A percentile compares a stretch with the other conserved stretches of the same genome.
Evolutionary conservation across 2,797 vertebrate species (phyloP).

Genomic region (Gorsachius magnificus): DNA sequence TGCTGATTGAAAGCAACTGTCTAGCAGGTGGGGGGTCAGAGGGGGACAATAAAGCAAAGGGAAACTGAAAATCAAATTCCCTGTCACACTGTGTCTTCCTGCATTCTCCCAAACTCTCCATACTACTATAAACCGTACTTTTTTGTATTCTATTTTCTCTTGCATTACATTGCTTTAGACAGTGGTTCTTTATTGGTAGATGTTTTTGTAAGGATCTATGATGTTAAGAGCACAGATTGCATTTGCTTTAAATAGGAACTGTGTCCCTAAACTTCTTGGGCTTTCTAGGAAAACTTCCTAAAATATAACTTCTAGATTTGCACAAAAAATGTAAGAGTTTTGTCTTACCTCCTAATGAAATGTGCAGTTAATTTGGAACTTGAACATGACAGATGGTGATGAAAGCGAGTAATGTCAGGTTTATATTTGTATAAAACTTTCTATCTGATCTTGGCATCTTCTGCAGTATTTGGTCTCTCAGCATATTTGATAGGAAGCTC

Average conservation of each 20-base stretch:
- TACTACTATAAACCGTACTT: background rate
- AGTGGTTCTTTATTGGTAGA: background rate
- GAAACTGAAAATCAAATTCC: background rate
- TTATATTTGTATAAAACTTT: background rate
- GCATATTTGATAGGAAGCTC: background rate
- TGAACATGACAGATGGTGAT: background rate
- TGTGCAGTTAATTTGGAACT: background rate
- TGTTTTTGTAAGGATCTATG: background rate
- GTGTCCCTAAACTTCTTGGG: background rate
- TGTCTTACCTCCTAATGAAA: background rate
- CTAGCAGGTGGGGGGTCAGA: background rate
- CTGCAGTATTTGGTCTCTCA: background rate
- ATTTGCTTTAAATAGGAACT: background rate
- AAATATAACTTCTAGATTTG: background rate
- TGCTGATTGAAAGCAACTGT: background rate
- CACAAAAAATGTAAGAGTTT: background rate
- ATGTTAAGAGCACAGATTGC: background rate
- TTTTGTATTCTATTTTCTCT: background rate
- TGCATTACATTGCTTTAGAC: background rate
- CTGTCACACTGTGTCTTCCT: background rate
- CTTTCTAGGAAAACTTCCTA: conserved; percentile 8
- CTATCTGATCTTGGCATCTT: background rate
- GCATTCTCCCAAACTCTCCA: background rate
- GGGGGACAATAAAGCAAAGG: background rate
- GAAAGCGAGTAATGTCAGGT: background rate